phyloP scores from a whole-genome alignment of 2,888 invertebrate genomes.

The Campoplex capitator region DNA sequence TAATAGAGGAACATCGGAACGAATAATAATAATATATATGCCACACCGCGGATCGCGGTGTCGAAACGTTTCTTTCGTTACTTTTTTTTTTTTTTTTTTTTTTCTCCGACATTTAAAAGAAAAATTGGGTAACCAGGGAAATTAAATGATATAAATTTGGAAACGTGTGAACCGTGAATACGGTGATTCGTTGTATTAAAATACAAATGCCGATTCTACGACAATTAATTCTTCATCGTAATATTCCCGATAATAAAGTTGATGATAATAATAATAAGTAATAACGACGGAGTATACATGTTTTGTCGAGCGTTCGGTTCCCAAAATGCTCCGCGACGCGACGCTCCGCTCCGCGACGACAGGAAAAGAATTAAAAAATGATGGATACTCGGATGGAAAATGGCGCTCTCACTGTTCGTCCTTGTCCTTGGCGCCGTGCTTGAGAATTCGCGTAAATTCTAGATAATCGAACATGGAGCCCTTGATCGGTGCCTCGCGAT shows the following conservation, averaged over 20 bases:
- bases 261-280: slow-evolving; percentile 30
- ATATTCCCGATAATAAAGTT: slow-evolving; percentile 65
- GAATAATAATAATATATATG: not conserved
- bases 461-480: slow-evolving; percentile 98
- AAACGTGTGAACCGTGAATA: slow-evolving; percentile 64
- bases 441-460: slow-evolving; percentile 99
- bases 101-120: not conserved
- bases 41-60: slow-evolving; percentile 2
- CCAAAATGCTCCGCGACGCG: slow-evolving; percentile 15
- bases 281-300: slow-evolving; percentile 49
- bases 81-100: not conserved
- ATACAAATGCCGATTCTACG: slow-evolving; percentile 82
- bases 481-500: slow-evolving; percentile 98
- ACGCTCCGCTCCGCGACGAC: slow-evolving; percentile 27
- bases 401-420: slow-evolving; percentile 91
- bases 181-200: slow-evolving; percentile 80
- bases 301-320: slow-evolving; percentile 44
- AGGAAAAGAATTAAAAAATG: slow-evolving; percentile 45
- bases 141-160: not conserved
- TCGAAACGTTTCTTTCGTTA: not conserved
- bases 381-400: not conserved
- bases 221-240: slow-evolving; percentile 74
- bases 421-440: slow-evolving; percentile 99
- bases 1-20: not conserved
- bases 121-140: not conserved